Base-by-base conservation (phyloP, 2,113 vertebrate species). In the Chloropsis cyanopogon region DNA sequence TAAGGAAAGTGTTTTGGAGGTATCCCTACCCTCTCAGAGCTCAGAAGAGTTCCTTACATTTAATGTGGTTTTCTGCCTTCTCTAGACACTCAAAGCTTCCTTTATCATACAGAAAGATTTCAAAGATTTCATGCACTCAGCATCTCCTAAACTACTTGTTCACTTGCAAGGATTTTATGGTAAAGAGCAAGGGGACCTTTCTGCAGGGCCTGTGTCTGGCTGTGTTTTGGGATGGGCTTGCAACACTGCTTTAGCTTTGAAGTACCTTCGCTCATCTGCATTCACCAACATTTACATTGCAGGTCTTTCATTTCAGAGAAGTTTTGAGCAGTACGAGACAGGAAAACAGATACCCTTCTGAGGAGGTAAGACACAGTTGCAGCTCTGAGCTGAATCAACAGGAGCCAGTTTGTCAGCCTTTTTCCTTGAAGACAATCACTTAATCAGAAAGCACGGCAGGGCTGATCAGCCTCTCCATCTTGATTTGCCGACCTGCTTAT, bases 221-320 rank as follows among this genome's bases (percentile, higher is more conserved):
- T 88, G 24, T 31, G 4, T 72, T 77, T 86, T 24, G 42, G 60
- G 22, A 31, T 28, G 44, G 56, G 52, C 11, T 73, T 82, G 70
- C 24, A 70, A 70, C 9, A 28, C 7, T 25, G 6, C 65, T 73
- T 65, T 57, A 60, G 28, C 35, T 84, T 54, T 88, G 76, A 64
- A 64, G 44, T 60, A 35, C 18, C 0, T 0, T 17, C 50, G 26
- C 28, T 29, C 49, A 65, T 10, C 18, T 82, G 42, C 33, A 33
- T 76, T 86, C 41, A 73, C 21, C 29, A n/a, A 57, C 20, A 35
- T 86, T 86, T 79, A 53, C 49, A 44, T 90, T 77, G n/a, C 89
- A 98, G 98, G 97, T 97, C 33, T 96, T 98, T 90, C 98, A 97
- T 68, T 97, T 97, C 63, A 79, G 82, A 78, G 95, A 94, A 41